Evolutionary conservation across 2,113 vertebrate species (phyloP).

Genomic region (Redunca redunca): DNA sequence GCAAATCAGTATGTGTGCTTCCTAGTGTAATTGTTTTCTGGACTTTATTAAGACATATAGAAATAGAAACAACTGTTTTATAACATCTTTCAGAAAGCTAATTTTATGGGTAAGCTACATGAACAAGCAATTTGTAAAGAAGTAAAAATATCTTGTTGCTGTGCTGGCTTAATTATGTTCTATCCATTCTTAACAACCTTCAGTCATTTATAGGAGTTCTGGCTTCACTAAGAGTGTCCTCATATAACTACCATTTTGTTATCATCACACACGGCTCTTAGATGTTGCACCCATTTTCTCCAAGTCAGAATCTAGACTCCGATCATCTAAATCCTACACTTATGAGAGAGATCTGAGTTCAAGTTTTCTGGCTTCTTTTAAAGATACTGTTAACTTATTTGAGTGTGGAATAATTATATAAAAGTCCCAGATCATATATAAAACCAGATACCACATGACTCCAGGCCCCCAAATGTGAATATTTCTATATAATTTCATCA

Average conservation of each 20-base stretch:
- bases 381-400: background rate
- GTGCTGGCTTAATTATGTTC: background rate
- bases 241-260: background rate
- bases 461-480: background rate
- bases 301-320: background rate
- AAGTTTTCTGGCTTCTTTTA: slow-evolving; percentile 38
- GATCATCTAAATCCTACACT: background rate
- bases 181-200: background rate
- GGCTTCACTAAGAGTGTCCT: background rate
- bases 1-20: background rate
- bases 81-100: background rate
- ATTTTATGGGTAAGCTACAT: background rate
- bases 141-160: background rate
- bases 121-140: background rate
- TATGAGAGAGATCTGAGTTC: background rate
- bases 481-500: slow-evolving; percentile 31
- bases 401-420: background rate
- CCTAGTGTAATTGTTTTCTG: background rate
- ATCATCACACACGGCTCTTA: background rate
- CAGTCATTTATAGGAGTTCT: background rate
- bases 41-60: background rate
- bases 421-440: background rate
- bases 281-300: background rate
- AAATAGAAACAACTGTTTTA: background rate
- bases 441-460: background rate